Conservation (phyloP, 2,113 vertebrate genomes). For the Microtus montanus region DNA sequence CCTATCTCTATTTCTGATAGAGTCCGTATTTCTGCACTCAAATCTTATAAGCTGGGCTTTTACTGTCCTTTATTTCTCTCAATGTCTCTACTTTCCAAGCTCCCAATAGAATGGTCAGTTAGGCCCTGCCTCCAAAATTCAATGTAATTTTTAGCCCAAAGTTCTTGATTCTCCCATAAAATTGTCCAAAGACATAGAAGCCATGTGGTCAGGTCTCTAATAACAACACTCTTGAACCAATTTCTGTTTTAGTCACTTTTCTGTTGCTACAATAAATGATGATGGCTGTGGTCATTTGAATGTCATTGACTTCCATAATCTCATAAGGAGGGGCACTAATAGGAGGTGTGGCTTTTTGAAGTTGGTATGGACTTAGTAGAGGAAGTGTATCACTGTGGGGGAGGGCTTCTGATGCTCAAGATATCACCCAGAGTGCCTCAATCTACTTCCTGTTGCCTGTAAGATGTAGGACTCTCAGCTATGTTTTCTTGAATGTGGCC, state of each 20-base stretch:
- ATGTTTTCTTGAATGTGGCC: background rate
- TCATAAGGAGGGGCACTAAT: background rate
- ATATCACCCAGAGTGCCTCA: background rate
- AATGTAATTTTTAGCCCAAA: background rate
- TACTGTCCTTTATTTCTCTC: background rate
- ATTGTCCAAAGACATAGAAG: background rate
- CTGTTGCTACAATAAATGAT: background rate
- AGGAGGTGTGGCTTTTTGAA: background rate
- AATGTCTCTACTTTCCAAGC: background rate
- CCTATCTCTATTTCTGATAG: background rate
- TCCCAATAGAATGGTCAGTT: background rate
- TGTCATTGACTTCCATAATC: background rate
- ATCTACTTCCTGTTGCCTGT: background rate
- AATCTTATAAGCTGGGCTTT: background rate
- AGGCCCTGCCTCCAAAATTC: background rate
- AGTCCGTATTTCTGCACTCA: background rate
- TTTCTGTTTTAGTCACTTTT: background rate
- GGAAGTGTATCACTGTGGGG: background rate
- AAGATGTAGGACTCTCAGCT: background rate
- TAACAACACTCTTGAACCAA: background rate
- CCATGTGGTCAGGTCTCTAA: background rate
- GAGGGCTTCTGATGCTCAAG: background rate
- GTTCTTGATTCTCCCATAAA: background rate
- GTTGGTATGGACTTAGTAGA: background rate
- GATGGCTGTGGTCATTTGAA: background rate